Conservation (phyloP, 2,888 invertebrate genomes). For the Cephonodes hylas region DNA sequence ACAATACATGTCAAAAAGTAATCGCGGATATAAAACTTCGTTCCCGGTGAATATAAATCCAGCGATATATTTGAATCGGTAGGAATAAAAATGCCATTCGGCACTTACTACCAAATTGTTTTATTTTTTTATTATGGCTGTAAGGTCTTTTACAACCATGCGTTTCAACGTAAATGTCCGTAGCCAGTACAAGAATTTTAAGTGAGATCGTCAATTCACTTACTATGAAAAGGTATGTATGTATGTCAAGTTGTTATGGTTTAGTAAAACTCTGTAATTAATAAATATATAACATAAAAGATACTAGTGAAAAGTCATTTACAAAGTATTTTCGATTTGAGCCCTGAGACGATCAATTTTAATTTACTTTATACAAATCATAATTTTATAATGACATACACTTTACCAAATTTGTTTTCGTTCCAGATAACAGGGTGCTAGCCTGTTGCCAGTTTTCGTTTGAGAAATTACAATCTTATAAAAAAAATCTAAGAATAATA, state of each 20-base stretch:
- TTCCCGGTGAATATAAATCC: neutral
- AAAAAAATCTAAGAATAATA: too few species aligned
- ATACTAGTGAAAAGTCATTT: too few species aligned
- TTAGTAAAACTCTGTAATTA: too few species aligned
- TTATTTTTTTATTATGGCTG: conserved; percentile 2
- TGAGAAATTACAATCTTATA: too few species aligned
- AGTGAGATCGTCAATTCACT: neutral
- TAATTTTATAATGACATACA: too few species aligned
- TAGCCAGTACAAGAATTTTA: neutral
- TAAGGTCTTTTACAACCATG: neutral
- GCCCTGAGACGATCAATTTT: too few species aligned
- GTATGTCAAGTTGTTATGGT: neutral
- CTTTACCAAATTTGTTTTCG: too few species aligned
- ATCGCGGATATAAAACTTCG: neutral
- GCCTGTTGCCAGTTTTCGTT: too few species aligned
- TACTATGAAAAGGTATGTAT: neutral
- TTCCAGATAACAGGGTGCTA: too few species aligned
- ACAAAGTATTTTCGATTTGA: too few species aligned
- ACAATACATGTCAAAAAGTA: neutral
- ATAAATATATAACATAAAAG: too few species aligned
- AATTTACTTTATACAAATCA: too few species aligned
- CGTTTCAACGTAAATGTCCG: neutral
- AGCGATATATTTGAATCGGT: neutral
- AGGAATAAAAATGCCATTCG: neutral
- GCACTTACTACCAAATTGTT: neutral